Percentiles rank a stretch among this genome's conserved stretches.
Conservation (phyloP, 2,797 vertebrate genomes). For the Girardinus metallicus region DNA sequence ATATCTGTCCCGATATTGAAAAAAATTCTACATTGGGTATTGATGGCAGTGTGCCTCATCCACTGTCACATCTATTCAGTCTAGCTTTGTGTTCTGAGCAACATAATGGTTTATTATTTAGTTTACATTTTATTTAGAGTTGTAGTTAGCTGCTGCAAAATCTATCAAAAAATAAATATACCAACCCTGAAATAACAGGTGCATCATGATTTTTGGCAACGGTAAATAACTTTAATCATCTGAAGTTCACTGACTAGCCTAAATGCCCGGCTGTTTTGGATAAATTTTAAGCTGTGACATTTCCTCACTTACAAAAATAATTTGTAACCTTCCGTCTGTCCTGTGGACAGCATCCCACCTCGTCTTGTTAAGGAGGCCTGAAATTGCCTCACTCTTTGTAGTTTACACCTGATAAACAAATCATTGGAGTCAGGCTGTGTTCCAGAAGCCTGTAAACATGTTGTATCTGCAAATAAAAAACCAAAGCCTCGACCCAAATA, state of each 20-base stretch:
- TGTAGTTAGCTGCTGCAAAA: background rate
- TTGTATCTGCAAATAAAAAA: background rate
- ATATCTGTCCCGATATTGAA: no score
- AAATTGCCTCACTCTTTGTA: background rate
- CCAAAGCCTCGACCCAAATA: background rate
- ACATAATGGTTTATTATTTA: no score
- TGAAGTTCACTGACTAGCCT: background rate
- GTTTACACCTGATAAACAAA: background rate
- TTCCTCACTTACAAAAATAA: background rate
- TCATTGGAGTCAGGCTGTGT: slow-evolving; percentile 4
- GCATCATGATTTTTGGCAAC: background rate
- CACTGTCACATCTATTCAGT: no score
- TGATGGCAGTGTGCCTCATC: no score
- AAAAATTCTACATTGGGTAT: no score
- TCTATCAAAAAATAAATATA: background rate
- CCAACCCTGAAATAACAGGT: background rate
- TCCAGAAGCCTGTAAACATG: background rate
- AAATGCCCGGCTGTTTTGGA: background rate
- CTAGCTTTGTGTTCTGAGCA: no score
- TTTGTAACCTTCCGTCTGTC: background rate
- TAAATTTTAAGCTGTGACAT: background rate
- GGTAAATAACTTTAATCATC: background rate
- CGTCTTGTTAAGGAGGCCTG: background rate
- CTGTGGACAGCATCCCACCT: background rate
- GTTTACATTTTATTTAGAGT: no score